Evolutionary conservation across 1,140 invertebrate species (phyloP), one percentile per base, ranked within the genome.

Genomic region (Lucilia cuprina): DNA sequence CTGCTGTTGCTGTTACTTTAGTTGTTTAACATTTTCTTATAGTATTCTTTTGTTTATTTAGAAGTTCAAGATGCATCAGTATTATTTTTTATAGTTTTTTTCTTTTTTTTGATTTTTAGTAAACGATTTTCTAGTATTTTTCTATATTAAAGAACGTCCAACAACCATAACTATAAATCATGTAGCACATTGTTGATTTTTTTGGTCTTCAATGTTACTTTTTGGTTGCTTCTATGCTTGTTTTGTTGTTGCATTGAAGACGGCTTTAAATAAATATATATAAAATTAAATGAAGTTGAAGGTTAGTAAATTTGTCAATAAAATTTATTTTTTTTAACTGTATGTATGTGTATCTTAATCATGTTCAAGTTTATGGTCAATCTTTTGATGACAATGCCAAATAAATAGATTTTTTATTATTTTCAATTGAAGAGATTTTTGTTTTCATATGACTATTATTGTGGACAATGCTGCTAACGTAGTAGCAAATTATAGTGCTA

Each of bases 351-450:
- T 70, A 25, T 55, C 41, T 41, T 41, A 41, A 41, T 5, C 5
- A 70, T n/a, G 65, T 70, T 70, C 65, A 70, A 70, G 65, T 70
- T 70, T 70, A 70, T 70, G 65, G 65, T 70, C 65, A 70, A 70
- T 70, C 65, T 19, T 12, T 70, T 21, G 65, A 70, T 70, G 65
- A 70, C 65, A 70, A 70, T 70, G 65, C 21, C 65, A 70, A 70
- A 70, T 70, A 70, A 70, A 25, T 55, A 30, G 25, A 30, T 30
- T 30, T 30, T 55, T 17, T 41, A 55, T 12, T 49, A 14, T 55
- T 55, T 17, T 55, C 50, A 41, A 41, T 2, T 41, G 50, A 55
- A 55, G 50, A 7, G 25, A 30, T 30, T 0, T 55, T 55, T 55
- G 12, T 55, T 30, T 30, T 30, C 25, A 17, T 55, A 13, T 55